Evolutionary conservation across 2,113 vertebrate species (phyloP).

Genomic region (Ia io): DNA sequence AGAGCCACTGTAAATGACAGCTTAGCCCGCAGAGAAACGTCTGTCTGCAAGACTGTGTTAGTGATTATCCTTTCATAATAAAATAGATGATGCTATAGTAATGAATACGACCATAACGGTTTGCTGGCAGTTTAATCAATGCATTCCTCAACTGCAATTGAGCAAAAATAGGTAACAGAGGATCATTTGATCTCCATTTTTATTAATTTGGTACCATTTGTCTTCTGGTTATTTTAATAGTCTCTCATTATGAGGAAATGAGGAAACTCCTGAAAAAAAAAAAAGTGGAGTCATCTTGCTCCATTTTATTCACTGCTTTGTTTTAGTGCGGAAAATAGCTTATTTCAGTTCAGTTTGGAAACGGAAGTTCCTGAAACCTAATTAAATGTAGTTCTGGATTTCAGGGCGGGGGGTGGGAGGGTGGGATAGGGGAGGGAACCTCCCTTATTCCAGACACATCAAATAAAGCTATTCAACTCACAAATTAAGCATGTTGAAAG

Average conservation of each 20-base stretch:
- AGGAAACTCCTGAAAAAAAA: background rate
- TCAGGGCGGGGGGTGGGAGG: background rate
- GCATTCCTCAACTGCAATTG: slow-evolving; percentile 54
- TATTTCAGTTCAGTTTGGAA: background rate
- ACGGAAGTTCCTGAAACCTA: background rate
- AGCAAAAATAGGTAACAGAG: slow-evolving; percentile 67
- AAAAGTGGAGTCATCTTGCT: background rate
- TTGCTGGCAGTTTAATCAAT: slow-evolving; percentile 69
- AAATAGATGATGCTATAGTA: slow-evolving; percentile 49
- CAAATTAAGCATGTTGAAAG: background rate
- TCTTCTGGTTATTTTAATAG: slow-evolving; percentile 72
- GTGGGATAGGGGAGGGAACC: background rate
- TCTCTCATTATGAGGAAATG: slow-evolving; percentile 70
- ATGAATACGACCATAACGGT: slow-evolving; percentile 35
- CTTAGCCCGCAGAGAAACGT: slow-evolving; percentile 32
- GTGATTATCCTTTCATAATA: slow-evolving; percentile 59
- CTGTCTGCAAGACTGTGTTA: slow-evolving; percentile 38
- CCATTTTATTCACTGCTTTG: background rate
- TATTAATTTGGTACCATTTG: slow-evolving; percentile 69
- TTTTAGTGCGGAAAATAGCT: background rate
- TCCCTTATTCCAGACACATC: background rate
- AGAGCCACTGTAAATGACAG: background rate
- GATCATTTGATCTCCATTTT: slow-evolving; percentile 67
- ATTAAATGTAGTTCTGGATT: slow-evolving; percentile 6
- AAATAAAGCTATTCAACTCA: background rate